Evolutionary conservation across 2,888 invertebrate genomes (phyloP), one percentile per base, ranked within the genome.

Genomic region (Yponomeuta plumbellus): DNA sequence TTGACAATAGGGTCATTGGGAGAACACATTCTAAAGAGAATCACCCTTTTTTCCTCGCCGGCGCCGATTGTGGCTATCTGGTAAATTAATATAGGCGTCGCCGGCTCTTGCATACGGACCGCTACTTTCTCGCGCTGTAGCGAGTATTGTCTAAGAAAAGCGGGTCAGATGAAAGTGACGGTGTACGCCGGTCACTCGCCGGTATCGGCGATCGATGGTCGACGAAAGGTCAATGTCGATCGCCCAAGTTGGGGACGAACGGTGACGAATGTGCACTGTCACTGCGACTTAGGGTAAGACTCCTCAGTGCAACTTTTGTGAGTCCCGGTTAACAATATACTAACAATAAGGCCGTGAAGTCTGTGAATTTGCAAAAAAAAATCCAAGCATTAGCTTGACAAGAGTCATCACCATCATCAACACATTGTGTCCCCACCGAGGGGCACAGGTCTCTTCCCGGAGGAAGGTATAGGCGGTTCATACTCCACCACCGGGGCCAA

Each of bases 141-240:
- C 83, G 80, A 86, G 89, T 90, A 90, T 90, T 90, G 90, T 90
- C 88, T 86, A 44, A 40, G 86, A 88, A 89, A 90, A 91, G 88
- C 84, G 86, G 90, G 90, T 89, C 90, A 91, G 80, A 88, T 86
- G 90, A 91, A 89, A 91, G 89, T 87, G 81, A 83, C 79, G 76
- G 85, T 81, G 76, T 26, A 23, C 13, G 40, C 66, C 70, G 71
- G 67, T 73, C 78, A 85, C 75, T 84, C 78, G 79, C 78, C 80
- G 83, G 83, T 86, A 86, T 87, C 88, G 26, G 85, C 85, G 44
- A 52, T 52, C 44, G 44, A 52, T 52, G 2, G 13, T 17, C 44
- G 44, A 52, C 44, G 44, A 52, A 13, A 52, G 44, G 44, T 52
- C 44, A 52, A 52, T 52, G 44, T 34, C 34, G 34, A 34, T 8